These are phyloP conservation scores for Prionchulus punctatus DNA, from an alignment of 2,888 invertebrate genomes.

Conservation along the genomic window DNA sequence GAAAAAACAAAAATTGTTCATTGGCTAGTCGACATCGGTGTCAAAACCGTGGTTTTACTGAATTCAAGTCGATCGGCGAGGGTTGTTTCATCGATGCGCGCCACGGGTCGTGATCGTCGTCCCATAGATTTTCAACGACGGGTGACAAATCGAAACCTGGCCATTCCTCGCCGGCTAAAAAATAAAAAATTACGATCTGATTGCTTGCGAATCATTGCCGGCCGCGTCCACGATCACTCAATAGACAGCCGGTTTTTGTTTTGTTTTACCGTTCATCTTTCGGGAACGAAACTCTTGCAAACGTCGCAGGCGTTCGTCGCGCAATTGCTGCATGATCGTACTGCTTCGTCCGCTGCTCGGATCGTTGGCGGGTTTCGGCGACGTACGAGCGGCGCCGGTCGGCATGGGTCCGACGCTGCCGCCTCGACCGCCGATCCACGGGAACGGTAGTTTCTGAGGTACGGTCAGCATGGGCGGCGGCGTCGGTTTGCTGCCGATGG, in stretches of 20 bases:
- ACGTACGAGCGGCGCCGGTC: background rate
- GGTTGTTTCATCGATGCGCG: background rate
- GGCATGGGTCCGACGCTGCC: background rate
- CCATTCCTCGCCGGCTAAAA: constrained; percentile 23
- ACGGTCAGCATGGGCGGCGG: too few species aligned
- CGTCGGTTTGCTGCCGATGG: too few species aligned
- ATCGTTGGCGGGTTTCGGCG: background rate
- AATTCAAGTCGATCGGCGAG: too few species aligned
- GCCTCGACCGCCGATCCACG: too few species aligned
- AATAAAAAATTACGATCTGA: background rate
- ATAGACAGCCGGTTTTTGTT: too few species aligned
- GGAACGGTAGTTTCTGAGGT: too few species aligned
- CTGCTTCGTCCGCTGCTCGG: background rate
- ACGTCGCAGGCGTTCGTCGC: constrained; percentile 27
- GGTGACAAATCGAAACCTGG: constrained; percentile 31
- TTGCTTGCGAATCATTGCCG: background rate
- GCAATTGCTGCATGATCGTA: constrained; percentile 33
- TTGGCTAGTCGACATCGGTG: too few species aligned
- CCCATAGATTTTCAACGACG: constrained; percentile 31
- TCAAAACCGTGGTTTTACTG: too few species aligned
- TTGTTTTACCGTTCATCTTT: background rate
- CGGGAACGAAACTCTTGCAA: constrained; percentile 24
- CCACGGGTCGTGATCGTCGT: constrained; percentile 15
- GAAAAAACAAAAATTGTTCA: background rate
- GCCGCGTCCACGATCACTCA: too few species aligned